These are phyloP conservation scores for Lottia scabra DNA, from an alignment of 2,888 invertebrate genomes.

Conservation along the genomic window DNA sequence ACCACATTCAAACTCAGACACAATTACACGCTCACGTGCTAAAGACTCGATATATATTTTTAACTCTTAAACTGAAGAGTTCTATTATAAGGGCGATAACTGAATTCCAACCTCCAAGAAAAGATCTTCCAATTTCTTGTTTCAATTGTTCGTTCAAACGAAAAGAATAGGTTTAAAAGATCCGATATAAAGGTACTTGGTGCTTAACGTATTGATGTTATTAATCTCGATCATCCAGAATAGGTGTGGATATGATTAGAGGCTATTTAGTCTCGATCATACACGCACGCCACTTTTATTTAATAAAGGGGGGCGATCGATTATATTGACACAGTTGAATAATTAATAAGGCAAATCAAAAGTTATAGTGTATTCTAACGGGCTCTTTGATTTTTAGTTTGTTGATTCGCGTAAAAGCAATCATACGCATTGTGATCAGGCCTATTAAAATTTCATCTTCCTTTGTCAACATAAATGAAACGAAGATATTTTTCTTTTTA, in stretches of 20 bases:
- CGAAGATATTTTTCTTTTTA: background rate
- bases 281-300: background rate
- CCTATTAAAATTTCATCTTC: conserved; percentile 6
- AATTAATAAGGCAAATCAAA: conserved; percentile 3
- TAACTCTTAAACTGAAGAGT: background rate
- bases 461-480: background rate
- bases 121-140: background rate
- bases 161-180: background rate
- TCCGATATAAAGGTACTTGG: background rate
- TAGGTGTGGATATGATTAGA: background rate
- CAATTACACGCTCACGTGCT: background rate
- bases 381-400: background rate
- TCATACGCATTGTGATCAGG: background rate
- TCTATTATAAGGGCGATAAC: background rate
- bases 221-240: background rate
- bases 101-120: background rate
- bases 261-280: background rate
- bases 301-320: background rate
- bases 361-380: background rate
- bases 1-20: background rate
- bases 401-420: background rate
- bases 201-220: background rate
- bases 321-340: conserved; percentile 1
- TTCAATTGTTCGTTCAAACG: background rate
- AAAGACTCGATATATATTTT: background rate